Evolutionary conservation across 2,797 vertebrate species (phyloP), one percentile per base, ranked within the genome.

Genomic region (Alosa sapidissima): DNA sequence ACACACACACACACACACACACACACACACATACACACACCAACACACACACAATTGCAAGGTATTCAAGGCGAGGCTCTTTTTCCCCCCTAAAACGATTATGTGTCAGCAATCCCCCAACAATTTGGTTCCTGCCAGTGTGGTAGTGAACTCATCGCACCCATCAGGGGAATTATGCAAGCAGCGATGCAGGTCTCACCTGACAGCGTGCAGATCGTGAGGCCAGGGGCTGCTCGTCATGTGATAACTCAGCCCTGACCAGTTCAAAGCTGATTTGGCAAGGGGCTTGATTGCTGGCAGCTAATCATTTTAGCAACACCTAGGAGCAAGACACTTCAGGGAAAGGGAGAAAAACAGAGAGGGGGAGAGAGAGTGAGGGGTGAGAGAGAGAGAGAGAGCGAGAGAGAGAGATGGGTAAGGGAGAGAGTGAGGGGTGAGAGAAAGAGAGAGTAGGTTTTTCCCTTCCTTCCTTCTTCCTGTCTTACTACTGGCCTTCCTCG

Each of bases 91-190:
- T 93, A 92, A 95, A 96, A 94, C 89, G 94, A 95, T 95, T 95
- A 95, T 93, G 93, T 95, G 94, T 95, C 94, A 95, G 93, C 93
- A 94, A 91, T 92, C 88, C 92, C 87, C 89, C 84, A 90, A 75
- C 93, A 92, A 93, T 94, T 94, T 93, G 91, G 91, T 93, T 94
- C 89, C 92, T 89, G 92, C 91, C 93, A 93, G 93, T 94, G 92
- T 93, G 91, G 86, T 82, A 91, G 91, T 95, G 93, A 95, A 95
- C 94, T 95, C 94, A 94, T 95, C 93, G 87, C 91, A 95, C 91
- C 93, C 92, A 94, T 94, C 93, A 92, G 89, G 94, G 94, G 94
- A 95, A 95, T 95, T 94, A 94, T 95, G 92, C 93, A 93, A 93
- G 92, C 91, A 89, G 90, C 91, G 91, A 91, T 88, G 89, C 92